Evolutionary conservation across 1,140 invertebrate genomes (phyloP), one percentile per base, ranked within the genome.

Genomic region (Laodelphax striatellus): DNA sequence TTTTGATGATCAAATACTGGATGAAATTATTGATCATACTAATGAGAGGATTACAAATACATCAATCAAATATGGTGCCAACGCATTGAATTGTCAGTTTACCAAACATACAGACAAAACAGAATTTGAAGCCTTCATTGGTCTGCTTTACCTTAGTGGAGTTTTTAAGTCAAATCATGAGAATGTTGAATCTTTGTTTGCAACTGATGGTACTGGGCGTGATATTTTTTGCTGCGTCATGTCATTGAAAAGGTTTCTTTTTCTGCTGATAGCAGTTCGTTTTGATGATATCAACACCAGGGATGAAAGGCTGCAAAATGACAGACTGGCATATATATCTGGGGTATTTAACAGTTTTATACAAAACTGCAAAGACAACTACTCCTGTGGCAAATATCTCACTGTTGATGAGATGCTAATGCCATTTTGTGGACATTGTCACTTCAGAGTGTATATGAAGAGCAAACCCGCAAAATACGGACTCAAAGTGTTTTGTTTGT

Each of bases 361-460:
- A 34, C 34, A 34, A 55, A 60, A 57, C 61, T 63, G 63, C 14
- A 11, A 52, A 61, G 52, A 60, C 68, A 70, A 69, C 52, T 63
- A 56, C 58, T 54, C 57, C 22, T 42, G 60, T 16, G 44, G 62
- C 6, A 43, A 63, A 54, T 57, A 63, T 24, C 14, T 55, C 21
- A 66, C 62, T 31, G 64, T 66, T 54, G 69, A 71, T 62, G 67
- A 73, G 61, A 70, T 67, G 59, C 59, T 73, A 13, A 57, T 61
- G 46, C 61, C 57, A n/a, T n/a, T n/a, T n/a, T n/a, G n/a, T n/a
- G n/a, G n/a, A n/a, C n/a, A n/a, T n/a, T n/a, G n/a, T n/a, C n/a
- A n/a, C n/a, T n/a, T n/a, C n/a, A n/a, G n/a, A n/a, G n/a, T n/a
- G n/a, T n/a, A n/a, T n/a, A n/a, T n/a, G n/a, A n/a, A n/a, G n/a